Percentiles rank a stretch among this genome's conserved stretches.
These are phyloP conservation scores for Eurois occulta DNA, from an alignment of 2,888 invertebrate species.

Conservation along the genomic window DNA sequence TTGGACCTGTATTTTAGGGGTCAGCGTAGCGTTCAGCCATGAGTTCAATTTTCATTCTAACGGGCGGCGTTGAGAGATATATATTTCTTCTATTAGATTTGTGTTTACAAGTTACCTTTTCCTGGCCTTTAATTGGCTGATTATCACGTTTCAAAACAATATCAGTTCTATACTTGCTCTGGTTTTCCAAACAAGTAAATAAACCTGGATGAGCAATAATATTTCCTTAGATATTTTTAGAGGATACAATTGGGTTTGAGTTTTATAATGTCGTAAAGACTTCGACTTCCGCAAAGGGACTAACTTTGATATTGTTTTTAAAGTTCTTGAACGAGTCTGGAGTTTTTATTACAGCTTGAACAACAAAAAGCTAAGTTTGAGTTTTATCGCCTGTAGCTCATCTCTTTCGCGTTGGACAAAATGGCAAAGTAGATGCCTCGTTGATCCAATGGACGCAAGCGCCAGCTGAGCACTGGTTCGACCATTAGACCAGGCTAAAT, in stretches of 20 bases:
- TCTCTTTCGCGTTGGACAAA: neutral
- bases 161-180: neutral
- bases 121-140: neutral
- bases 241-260: neutral
- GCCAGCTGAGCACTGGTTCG: too few species aligned
- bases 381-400: neutral
- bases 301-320: constrained; percentile 27
- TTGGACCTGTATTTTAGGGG: too few species aligned
- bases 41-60: too few species aligned
- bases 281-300: constrained; percentile 2
- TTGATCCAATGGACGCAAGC: neutral
- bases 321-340: constrained; percentile 31
- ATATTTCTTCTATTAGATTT: neutral
- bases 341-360: constrained; percentile 23
- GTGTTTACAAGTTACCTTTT: neutral
- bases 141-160: neutral
- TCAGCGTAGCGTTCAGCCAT: too few species aligned
- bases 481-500: neutral
- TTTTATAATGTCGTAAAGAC: constrained; percentile 23
- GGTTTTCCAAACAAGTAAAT: neutral
- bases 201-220: neutral
- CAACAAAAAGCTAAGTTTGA: neutral
- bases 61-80: too few species aligned
- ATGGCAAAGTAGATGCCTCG: neutral
- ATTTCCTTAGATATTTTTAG: neutral